phyloP scores from a whole-genome alignment of 1,140 invertebrate species.

The Lasaia peninsularis region DNA sequence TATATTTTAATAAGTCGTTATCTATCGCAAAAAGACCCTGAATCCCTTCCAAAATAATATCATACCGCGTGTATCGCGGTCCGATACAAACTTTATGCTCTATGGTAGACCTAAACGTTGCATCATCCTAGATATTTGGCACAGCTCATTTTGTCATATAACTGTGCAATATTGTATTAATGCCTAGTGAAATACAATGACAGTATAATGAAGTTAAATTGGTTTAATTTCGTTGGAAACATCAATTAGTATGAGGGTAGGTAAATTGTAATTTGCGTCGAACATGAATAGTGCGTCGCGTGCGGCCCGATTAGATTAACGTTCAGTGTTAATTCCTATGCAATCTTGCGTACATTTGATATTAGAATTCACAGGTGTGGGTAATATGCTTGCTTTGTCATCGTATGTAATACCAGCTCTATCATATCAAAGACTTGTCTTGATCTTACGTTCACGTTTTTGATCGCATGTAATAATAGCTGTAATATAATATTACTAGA shows the following conservation, averaged over 20 bases:
- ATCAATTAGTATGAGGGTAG: constrained; percentile 47
- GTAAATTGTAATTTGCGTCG: constrained; percentile 44
- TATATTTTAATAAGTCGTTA: too few species aligned
- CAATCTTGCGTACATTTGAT: not conserved
- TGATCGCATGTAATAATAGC: too few species aligned
- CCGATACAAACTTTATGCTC: not conserved
- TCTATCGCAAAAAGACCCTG: too few species aligned
- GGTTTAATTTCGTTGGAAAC: constrained; percentile 52
- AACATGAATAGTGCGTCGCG: constrained; percentile 27
- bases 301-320: constrained; percentile 37
- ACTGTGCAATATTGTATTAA: constrained; percentile 37
- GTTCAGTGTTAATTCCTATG: constrained; percentile 26
- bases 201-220: constrained; percentile 50
- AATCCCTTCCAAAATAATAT: too few species aligned
- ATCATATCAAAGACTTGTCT: too few species aligned
- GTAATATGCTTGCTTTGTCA: too few species aligned
- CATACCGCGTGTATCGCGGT: not conserved
- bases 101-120: not conserved
- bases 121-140: not conserved
- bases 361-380: not conserved
- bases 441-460: too few species aligned
- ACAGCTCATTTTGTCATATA: constrained; percentile 26
- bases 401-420: too few species aligned
- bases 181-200: constrained; percentile 46
- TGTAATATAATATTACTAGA: too few species aligned